Evolutionary conservation across 1,140 invertebrate genomes (phyloP).

Genomic region (Mizuhopecten yessoensis): DNA sequence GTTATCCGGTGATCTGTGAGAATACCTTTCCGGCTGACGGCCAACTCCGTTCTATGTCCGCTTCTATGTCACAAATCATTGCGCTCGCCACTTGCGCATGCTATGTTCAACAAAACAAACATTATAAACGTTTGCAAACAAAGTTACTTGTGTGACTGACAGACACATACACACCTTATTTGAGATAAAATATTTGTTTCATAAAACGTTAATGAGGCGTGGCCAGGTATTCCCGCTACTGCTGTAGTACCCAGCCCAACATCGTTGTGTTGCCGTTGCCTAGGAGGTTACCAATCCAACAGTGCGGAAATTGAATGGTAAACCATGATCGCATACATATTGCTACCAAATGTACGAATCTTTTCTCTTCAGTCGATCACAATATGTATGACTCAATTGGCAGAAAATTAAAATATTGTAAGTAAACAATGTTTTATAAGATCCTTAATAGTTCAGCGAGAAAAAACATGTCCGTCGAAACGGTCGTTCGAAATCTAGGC

Average conservation of each 20-base stretch:
- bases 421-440: too few species aligned
- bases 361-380: too few species aligned
- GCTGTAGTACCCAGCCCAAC: not conserved
- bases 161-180: slow-evolving; percentile 34
- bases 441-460: too few species aligned
- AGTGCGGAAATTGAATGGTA: not conserved
- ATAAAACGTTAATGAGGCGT: not conserved
- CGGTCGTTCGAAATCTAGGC: too few species aligned
- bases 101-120: slow-evolving; percentile 39
- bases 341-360: too few species aligned
- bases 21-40: slow-evolving; percentile 31
- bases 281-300: not conserved
- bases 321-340: not conserved
- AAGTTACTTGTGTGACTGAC: slow-evolving; percentile 27
- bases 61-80: not conserved
- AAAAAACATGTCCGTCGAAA: too few species aligned
- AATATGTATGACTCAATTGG: too few species aligned
- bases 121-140: slow-evolving; percentile 16
- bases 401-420: too few species aligned
- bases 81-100: not conserved
- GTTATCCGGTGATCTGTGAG: not conserved
- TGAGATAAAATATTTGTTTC: slow-evolving; percentile 40
- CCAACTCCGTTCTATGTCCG: not conserved
- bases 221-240: not conserved
- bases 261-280: not conserved